phyloP scores from a whole-genome alignment of 2,888 invertebrate species.

The Eristalis pertinax region DNA sequence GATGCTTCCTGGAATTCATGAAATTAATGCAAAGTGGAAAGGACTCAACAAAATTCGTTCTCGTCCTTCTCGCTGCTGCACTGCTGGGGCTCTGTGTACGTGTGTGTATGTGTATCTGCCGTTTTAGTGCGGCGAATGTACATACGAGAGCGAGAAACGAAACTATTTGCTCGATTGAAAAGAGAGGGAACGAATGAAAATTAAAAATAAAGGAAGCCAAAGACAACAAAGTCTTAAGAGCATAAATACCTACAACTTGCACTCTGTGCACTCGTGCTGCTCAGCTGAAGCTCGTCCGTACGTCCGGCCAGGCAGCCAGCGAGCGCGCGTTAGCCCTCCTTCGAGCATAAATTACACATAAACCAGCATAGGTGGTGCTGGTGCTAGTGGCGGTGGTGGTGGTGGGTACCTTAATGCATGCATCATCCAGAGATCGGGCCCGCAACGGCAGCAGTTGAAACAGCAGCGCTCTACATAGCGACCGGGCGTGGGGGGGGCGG shows the following conservation, averaged over 20 bases:
- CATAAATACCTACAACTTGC: constrained; percentile 67
- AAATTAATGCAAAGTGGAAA: constrained; percentile 20
- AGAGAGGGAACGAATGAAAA: constrained; percentile 8
- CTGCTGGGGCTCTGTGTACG: background rate
- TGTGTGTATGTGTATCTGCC: background rate
- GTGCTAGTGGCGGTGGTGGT: background rate
- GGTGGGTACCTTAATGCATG: constrained; percentile 72
- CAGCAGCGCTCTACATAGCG: constrained; percentile 29
- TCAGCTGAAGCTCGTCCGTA: constrained; percentile 45
- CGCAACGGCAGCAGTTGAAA: constrained; percentile 44
- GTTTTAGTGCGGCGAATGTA: background rate
- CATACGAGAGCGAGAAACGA: constrained; percentile 24
- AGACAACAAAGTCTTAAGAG: constrained; percentile 68
- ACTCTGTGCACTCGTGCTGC: constrained; percentile 50
- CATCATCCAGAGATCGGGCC: constrained; percentile 66
- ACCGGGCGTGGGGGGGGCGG: constrained; percentile 14
- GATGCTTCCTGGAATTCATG: constrained; percentile 12
- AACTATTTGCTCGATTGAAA: constrained; percentile 23
- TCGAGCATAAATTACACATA: constrained; percentile 69
- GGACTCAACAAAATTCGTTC: constrained; percentile 28
- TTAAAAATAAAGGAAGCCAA: constrained; percentile 36
- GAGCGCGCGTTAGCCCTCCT: background rate
- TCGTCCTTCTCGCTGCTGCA: background rate
- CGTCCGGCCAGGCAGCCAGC: background rate
- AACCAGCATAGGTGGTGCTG: constrained; percentile 27